Percentiles rank a stretch among this genome's conserved stretches.
These are phyloP conservation scores for Chloroclystis v-ata DNA, from an alignment of 2,888 invertebrate genomes.

Conservation along the genomic window DNA sequence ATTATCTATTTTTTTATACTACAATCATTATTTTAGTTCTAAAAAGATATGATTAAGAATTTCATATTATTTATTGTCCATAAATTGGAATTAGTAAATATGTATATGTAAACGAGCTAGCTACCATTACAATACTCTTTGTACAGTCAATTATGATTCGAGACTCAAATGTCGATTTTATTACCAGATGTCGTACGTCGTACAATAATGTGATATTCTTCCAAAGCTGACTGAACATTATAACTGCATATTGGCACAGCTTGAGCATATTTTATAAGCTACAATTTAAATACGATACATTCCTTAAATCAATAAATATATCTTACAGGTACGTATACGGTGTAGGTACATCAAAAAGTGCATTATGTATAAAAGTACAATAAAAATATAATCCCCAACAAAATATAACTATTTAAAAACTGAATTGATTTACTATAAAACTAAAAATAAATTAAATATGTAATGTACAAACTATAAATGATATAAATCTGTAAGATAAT, in stretches of 20 bases:
- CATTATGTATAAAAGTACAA: constrained; percentile 12
- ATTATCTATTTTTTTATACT: no score
- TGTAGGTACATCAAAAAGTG: constrained; percentile 25
- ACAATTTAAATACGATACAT: constrained; percentile 19
- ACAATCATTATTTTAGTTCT: no score
- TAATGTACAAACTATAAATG: constrained; percentile 22
- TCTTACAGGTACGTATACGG: constrained; percentile 25
- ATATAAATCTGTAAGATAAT: constrained; percentile 22
- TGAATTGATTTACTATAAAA: constrained; percentile 13
- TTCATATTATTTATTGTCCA: constrained; percentile 10
- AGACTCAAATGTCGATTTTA: no score
- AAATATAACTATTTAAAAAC: constrained; percentile 13
- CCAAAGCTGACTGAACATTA: constrained; percentile 12
- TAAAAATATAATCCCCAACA: constrained; percentile 24
- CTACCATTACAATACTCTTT: no score
- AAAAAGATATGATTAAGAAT: no score
- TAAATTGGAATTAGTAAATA: no score
- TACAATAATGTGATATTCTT: no score
- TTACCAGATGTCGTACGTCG: no score
- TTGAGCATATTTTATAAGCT: constrained; percentile 29
- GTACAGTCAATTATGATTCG: no score
- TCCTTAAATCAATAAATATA: constrained; percentile 20
- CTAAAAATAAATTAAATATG: constrained; percentile 20
- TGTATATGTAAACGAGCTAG: no score
- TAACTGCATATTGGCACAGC: constrained; percentile 28